Evolutionary conservation across 2,888 invertebrate species (phyloP).

Genomic region (Sarcophaga carnaria): DNA sequence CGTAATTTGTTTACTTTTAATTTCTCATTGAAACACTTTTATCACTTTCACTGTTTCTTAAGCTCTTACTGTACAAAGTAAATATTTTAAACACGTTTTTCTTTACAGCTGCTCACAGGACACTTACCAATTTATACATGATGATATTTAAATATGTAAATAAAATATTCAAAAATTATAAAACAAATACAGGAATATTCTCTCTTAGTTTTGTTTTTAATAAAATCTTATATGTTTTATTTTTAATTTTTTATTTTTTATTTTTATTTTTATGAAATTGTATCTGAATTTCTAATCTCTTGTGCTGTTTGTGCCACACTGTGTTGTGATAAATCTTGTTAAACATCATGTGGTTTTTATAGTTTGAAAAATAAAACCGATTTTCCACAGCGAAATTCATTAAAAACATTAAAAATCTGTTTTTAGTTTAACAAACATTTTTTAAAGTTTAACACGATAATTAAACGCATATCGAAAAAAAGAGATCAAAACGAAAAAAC

Average conservation of each 20-base stretch:
- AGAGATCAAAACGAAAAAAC: not conserved
- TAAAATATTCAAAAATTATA: not conserved
- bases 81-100: not conserved
- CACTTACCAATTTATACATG: slow-evolving; percentile 74
- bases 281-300: slow-evolving; percentile 38
- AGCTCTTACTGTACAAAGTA: not conserved
- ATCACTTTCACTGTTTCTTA: too few species aligned
- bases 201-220: slow-evolving; percentile 15
- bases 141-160: slow-evolving; percentile 13
- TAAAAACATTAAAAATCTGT: slow-evolving; percentile 12
- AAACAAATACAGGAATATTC: not conserved
- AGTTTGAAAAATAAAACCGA: slow-evolving; percentile 59
- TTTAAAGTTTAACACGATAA: slow-evolving; percentile 41
- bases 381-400: slow-evolving; percentile 15
- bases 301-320: slow-evolving; percentile 51
- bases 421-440: slow-evolving; percentile 24
- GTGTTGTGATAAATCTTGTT: slow-evolving; percentile 69
- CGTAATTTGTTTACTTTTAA: too few species aligned
- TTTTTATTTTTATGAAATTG: not conserved
- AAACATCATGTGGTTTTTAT: slow-evolving; percentile 70
- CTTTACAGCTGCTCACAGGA: not conserved
- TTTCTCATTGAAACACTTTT: too few species aligned
- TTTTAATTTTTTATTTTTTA: not conserved
- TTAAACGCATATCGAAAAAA: slow-evolving; percentile 17
- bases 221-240: not conserved